Evolutionary conservation across 2,113 vertebrate genomes (phyloP), one percentile per base, ranked within the genome.

Genomic region (Plectropomus leopardus): DNA sequence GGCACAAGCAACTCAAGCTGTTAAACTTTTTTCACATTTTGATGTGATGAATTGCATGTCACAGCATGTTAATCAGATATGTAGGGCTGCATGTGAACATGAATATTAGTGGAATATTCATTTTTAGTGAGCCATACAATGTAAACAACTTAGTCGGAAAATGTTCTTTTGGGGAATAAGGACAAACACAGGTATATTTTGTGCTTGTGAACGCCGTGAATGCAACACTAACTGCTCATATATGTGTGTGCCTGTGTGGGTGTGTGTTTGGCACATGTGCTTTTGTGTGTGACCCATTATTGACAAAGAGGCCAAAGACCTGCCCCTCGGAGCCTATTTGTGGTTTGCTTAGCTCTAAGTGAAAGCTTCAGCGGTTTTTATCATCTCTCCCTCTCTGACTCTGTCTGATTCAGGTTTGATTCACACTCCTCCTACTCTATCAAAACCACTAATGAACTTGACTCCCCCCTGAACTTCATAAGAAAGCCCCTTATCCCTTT

Each of bases 361-460:
- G 24, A 64, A 63, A 63, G 36, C 60, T 26, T 63, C 40, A 45
- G 23, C 40, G 1, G 58, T 14, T 40, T 11, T 60, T 23, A 60
- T 40, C 21, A 15, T 63, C 59, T 63, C 15, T 17, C 36, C 16
- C 10, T 76, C 67, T 64, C 36, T 57, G 21, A 73, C 55, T 72
- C 51, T 63, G 42, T 70, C 32, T 19, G 30, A 71, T 72, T 84
- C 70, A 73, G 80, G 63, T 77, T 80, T 81, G 66, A 72, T 82
- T 91, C 70, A 82, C 73, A 86, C 65, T n/a, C n/a, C 48, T 78
- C 45, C 67, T 48, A 36, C 83, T 84, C 65, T 24, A 79, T 84
- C 67, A 72, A 80, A 82, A 78, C 64, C 80, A 50, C 80, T 54
- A 87, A 89, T 88, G 72, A 85, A 89, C 86, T 66, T 72, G 63